phyloP scores from a whole-genome alignment of 64 coral and sea anemone genomes.

The Montipora capricornis region DNA sequence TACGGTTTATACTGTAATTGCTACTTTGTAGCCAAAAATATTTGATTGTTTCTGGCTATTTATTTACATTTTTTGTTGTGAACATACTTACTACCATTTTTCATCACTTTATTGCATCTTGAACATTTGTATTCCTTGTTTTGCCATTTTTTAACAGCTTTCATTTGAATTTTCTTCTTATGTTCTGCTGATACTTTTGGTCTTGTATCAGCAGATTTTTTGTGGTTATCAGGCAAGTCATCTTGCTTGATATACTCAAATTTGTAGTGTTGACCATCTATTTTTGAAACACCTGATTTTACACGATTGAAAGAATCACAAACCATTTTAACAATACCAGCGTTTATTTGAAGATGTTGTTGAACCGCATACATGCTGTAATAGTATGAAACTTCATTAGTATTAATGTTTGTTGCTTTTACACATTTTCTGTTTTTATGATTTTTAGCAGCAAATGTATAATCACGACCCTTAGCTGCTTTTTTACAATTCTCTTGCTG shows the following conservation, averaged over 20 bases:
- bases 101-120: too few relatives aligned
- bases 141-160: too few relatives aligned
- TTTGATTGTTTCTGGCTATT: too few relatives aligned
- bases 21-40: too few relatives aligned
- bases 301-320: conserved; percentile 41
- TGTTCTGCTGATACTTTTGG: too few relatives aligned
- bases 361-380: conserved; percentile 56
- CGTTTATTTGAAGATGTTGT: conserved; percentile 51
- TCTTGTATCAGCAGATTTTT: not conserved
- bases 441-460: not conserved
- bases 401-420: conserved; percentile 39
- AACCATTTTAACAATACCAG: conserved; percentile 31
- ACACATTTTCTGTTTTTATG: conserved; percentile 46
- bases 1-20: too few relatives aligned
- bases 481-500: not conserved
- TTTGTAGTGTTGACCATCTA: not conserved
- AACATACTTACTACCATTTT: too few relatives aligned
- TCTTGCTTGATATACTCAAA: conserved; percentile 3
- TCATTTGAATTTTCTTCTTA: too few relatives aligned
- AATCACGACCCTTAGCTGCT: conserved; percentile 30
- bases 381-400: conserved; percentile 40
- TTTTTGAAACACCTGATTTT: conserved; percentile 52
- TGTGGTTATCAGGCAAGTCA: conserved; percentile 28
- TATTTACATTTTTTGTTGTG: too few relatives aligned
- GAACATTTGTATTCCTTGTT: too few relatives aligned